Conservation (phyloP, 2,888 invertebrate species). For the Torymus texanus region DNA sequence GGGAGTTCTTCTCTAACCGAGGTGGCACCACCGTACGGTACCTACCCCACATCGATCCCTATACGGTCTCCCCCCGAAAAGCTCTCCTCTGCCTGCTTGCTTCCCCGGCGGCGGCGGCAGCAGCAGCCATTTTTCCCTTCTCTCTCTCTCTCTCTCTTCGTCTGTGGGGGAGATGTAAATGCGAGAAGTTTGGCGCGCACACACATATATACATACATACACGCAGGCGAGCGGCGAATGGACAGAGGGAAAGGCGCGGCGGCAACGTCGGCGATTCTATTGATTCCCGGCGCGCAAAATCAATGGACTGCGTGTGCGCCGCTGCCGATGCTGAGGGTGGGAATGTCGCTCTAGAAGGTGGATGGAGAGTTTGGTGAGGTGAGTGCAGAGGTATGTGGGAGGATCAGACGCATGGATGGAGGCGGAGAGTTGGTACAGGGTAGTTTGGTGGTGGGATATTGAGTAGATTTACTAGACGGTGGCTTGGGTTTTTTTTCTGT, state of each 20-base stretch:
- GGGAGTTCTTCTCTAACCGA: too few relatives aligned
- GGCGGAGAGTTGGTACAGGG: too few relatives aligned
- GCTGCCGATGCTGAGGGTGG: too few relatives aligned
- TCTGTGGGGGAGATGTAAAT: slow-evolving; percentile 47
- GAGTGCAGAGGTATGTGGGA: too few relatives aligned
- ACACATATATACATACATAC: slow-evolving; percentile 35
- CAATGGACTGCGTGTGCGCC: slow-evolving; percentile 54
- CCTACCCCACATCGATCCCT: too few relatives aligned
- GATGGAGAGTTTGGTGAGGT: too few relatives aligned
- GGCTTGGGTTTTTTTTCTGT: too few relatives aligned
- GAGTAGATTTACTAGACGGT: too few relatives aligned
- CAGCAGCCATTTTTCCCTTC: slow-evolving; percentile 8
- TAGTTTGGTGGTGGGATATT: too few relatives aligned
- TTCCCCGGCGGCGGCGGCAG: background rate
- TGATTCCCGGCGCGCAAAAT: slow-evolving; percentile 61
- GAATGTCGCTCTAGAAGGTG: too few relatives aligned
- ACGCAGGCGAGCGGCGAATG: slow-evolving; percentile 5
- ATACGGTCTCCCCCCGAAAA: background rate
- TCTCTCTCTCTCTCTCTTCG: background rate
- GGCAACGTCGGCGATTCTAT: slow-evolving; percentile 59
- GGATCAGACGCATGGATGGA: too few relatives aligned
- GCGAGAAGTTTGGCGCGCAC: slow-evolving; percentile 66
- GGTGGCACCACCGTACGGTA: too few relatives aligned
- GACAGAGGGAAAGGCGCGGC: slow-evolving; percentile 39
- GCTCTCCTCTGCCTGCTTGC: background rate